Base-by-base conservation (phyloP, 2,888 invertebrate genomes). In the Sinhomidia bicolor region DNA sequence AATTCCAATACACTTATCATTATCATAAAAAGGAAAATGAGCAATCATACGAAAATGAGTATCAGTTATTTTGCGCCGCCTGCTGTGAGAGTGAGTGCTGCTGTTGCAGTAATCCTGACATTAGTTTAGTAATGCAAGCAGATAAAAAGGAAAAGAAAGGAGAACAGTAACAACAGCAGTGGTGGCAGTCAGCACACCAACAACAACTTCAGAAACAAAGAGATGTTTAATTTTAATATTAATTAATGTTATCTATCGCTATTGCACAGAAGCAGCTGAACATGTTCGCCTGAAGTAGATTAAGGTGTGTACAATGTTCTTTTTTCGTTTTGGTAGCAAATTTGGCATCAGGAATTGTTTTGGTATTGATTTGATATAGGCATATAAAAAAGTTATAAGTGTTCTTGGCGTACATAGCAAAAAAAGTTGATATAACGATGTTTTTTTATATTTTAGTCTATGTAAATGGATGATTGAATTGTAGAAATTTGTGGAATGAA, bases 1-100 rank as follows among this genome's bases (percentile, higher is more conserved):
- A 32, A 36, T 65, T n/a, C n/a, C n/a, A 57, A 57, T 17, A 23
- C 71, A 20, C 20, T 71, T 71, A 65, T 65, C 65, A 65, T 71
- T 71, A 71, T 9, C 71, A 71, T 44, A 44, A 44, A 44, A 44
- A 44, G 20, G 20, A 41, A 71, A 71, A 71, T 20, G 62, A 32
- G 14, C 62, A n/a, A 65, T 1, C 14, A 65, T n/a, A 32, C 32
- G 23, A 23, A 6, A 23, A 14, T 65, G 32, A 29, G n/a, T 32
- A 65, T 65, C 12, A 65, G 32, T 57, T 57, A n/a, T 57, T 17
- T 51, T 41, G 9, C 9, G n/a, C 51, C 17, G 51, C 51, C 51
- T 47, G 12, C 36, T 51, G n/a, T n/a, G n/a, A n/a, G n/a, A n/a
- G n/a, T n/a, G n/a, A n/a, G n/a, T n/a, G n/a, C n/a, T n/a, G n/a